Base-by-base conservation (phyloP, 64 coral and sea anemone species). In the Porites australiensis region DNA sequence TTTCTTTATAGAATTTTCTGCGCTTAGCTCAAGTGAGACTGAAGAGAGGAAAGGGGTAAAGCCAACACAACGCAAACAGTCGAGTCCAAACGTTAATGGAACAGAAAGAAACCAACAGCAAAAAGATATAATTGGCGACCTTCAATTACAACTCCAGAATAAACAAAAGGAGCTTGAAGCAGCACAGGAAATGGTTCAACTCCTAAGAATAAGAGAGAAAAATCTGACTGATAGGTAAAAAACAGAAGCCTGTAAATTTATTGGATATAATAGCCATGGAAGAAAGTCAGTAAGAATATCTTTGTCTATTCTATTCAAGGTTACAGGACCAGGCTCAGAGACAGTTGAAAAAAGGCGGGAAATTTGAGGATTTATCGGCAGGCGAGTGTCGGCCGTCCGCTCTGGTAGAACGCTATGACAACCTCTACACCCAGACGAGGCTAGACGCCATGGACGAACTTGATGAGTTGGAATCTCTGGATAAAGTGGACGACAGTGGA, bases 271-370 rank as follows among this genome's bases (percentile, higher is more conserved):
- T 1, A 37, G 27, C 1, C 27, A 37, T 37, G 27, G 27, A 37
- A 1, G 27, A 37, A 37, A 37, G 27, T 37, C 27, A 37, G 27
- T 37, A 37, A 37, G 27, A 37, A 37, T 37, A 37, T 37, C 27
- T 37, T 37, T 37, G 27, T 37, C 1, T 37, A 37, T 37, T 37
- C 27, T 37, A 37, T 37, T 37, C n/a, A 51, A 98, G 96, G 74
- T 75, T 98, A 20, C 93, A 90, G 37, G 96, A 98, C 73, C 96
- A 98, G 88, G 96, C 96, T 2, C 79, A 88, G 43, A 82, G 96
- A 23, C 96, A 98, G 70, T 58, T 98, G 9, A 94, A 80, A 92
- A 95, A 95, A 69, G 93, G 96, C 9, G 93, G 93, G 51, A 98
- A 95, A 89, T 98, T 92, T 45, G 93, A 98, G 51, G 89, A 98